Percentiles rank a stretch among this genome's conserved stretches.
Conservation (phyloP, 2,888 invertebrate genomes). For the Cheilosia variabilis region DNA sequence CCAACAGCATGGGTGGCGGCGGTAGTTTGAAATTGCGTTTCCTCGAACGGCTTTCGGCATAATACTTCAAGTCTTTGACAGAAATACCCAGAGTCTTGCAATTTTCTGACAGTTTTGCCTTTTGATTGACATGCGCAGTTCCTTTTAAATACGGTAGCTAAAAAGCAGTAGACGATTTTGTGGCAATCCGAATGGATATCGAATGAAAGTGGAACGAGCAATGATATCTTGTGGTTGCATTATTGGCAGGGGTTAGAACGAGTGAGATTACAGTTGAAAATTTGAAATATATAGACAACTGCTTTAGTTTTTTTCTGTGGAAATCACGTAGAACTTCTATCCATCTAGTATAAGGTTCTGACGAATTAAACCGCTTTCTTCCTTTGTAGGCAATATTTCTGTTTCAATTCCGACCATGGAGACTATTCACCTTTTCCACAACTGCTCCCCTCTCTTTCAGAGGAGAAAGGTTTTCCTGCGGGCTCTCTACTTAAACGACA, state of each 20-base stretch:
- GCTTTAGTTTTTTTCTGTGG: not conserved
- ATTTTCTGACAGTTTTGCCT: constrained; percentile 35
- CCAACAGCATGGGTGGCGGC: constrained; percentile 52
- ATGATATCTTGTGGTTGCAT: constrained; percentile 13
- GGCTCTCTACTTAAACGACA: too few relatives aligned
- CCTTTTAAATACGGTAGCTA: constrained; percentile 2
- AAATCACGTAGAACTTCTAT: too few relatives aligned
- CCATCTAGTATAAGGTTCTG: too few relatives aligned
- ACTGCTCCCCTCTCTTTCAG: too few relatives aligned
- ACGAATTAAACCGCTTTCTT: too few relatives aligned
- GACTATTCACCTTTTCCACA: too few relatives aligned
- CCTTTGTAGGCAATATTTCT: too few relatives aligned
- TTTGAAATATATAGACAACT: not conserved
- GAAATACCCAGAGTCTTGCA: constrained; percentile 25
- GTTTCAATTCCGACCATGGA: too few relatives aligned
- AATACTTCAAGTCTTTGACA: constrained; percentile 17
- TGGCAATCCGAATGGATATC: constrained; percentile 15
- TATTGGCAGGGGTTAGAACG: constrained; percentile 11
- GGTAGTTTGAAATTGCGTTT: constrained; percentile 37
- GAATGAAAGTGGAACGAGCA: constrained; percentile 13
- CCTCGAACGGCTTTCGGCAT: constrained; percentile 12
- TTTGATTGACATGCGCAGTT: constrained; percentile 21
- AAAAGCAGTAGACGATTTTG: constrained; percentile 30
- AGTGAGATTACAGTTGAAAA: not conserved
- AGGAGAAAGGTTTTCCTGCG: too few relatives aligned